Evolutionary conservation across 2,113 vertebrate genomes (phyloP).

Genomic region (Xyliphius kryptos): DNA sequence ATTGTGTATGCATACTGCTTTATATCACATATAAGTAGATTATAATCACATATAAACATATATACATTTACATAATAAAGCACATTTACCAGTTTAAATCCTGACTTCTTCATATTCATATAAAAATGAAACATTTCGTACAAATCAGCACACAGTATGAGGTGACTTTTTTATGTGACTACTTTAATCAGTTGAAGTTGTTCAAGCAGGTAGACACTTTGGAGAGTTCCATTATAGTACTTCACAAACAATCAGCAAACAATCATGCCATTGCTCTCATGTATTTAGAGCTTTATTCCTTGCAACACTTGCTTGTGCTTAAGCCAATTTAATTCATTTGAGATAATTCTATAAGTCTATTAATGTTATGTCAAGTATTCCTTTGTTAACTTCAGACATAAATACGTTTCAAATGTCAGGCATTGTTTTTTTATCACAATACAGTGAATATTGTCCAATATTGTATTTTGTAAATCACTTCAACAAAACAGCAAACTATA

Average conservation of each 20-base stretch:
- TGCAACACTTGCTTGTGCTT: background rate
- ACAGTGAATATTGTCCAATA: too few relatives aligned
- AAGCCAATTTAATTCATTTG: background rate
- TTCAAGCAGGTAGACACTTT: constrained; percentile 28
- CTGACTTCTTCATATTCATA: background rate
- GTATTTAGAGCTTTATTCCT: background rate
- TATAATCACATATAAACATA: too few relatives aligned
- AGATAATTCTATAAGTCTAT: background rate
- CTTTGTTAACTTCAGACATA: too few relatives aligned
- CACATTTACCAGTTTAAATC: too few relatives aligned
- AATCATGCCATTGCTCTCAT: constrained; percentile 35
- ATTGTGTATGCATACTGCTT: too few relatives aligned
- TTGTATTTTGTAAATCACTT: too few relatives aligned
- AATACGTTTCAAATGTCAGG: too few relatives aligned
- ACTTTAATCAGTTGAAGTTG: constrained; percentile 51
- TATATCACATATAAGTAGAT: too few relatives aligned
- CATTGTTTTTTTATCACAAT: too few relatives aligned
- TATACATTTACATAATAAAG: too few relatives aligned
- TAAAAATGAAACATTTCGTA: constrained; percentile 18
- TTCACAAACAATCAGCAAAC: constrained; percentile 34
- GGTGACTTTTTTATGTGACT: constrained; percentile 40
- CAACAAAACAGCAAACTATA: too few relatives aligned
- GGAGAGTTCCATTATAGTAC: constrained; percentile 30
- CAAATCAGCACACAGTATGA: constrained; percentile 19
- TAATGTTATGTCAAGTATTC: too few relatives aligned